phyloP scores from a whole-genome alignment of 2,888 invertebrate genomes.

The Melipona bicolor region DNA sequence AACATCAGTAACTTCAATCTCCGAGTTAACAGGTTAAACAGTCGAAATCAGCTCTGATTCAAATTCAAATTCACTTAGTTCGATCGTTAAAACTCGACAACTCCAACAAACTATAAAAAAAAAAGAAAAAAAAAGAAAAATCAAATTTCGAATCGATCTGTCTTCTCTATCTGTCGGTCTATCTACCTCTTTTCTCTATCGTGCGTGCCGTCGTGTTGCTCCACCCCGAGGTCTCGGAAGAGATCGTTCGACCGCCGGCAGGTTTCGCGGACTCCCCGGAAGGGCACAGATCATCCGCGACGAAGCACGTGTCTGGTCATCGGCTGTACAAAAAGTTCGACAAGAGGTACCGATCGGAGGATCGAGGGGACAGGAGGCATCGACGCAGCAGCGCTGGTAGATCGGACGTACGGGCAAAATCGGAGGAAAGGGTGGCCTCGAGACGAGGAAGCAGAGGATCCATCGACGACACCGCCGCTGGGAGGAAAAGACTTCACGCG shows the following conservation, averaged over 20 bases:
- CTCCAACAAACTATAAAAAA: not conserved
- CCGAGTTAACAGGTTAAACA: not conserved
- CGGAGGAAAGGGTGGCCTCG: conserved; percentile 79
- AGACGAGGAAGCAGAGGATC: conserved; percentile 77
- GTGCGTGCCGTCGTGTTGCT: conserved; percentile 70
- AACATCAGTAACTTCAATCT: no score
- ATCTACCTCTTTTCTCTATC: conserved; percentile 70
- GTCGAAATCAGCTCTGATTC: not conserved
- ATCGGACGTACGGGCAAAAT: conserved; percentile 91
- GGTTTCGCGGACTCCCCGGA: conserved; percentile 94
- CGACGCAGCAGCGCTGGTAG: conserved; percentile 86
- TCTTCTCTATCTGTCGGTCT: conserved; percentile 56
- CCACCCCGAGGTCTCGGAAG: conserved; percentile 83
- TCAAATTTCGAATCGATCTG: conserved; percentile 37
- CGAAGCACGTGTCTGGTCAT: conserved; percentile 81
- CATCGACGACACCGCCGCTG: conserved; percentile 74
- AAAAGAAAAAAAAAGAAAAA: not conserved
- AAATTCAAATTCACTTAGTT: not conserved
- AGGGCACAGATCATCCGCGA: conserved; percentile 78
- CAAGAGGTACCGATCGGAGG: conserved; percentile 92
- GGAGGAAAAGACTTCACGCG: conserved; percentile 80
- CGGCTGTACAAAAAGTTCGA: conserved; percentile 91
- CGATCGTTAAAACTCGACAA: no score
- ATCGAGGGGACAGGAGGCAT: conserved; percentile 88
- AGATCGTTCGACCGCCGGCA: conserved; percentile 94